Conservation (phyloP, 64 coral and sea anemone genomes). For the Montipora capricornis region DNA sequence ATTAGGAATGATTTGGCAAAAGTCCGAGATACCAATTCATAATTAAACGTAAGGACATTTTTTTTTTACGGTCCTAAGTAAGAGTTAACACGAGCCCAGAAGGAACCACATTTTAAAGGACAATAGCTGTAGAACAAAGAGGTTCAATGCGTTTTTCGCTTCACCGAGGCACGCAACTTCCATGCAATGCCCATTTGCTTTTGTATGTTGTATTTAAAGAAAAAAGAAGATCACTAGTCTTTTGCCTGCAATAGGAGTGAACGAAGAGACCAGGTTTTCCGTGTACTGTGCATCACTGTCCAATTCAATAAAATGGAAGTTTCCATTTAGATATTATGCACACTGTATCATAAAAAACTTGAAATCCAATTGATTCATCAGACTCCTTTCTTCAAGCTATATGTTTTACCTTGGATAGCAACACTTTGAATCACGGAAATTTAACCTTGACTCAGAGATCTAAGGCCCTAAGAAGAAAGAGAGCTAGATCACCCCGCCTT, state of each 20-base stretch:
- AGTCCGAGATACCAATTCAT: background rate
- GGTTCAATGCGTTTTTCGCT: background rate
- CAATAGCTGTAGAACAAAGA: background rate
- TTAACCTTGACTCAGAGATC: background rate
- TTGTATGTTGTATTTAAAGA: too few relatives aligned
- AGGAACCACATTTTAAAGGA: background rate
- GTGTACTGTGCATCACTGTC: too few relatives aligned
- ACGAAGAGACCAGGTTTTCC: too few relatives aligned
- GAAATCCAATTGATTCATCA: too few relatives aligned
- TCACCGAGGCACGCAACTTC: background rate
- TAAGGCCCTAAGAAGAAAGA: background rate
- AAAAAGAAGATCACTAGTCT: too few relatives aligned
- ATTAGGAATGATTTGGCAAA: background rate
- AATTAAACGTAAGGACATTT: background rate
- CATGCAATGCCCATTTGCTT: too few relatives aligned
- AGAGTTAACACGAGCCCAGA: background rate
- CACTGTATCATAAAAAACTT: too few relatives aligned
- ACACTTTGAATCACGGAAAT: background rate
- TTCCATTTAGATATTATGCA: too few relatives aligned
- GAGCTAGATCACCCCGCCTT: too few relatives aligned
- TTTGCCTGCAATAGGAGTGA: too few relatives aligned
- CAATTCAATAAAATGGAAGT: too few relatives aligned
- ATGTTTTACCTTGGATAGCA: background rate
- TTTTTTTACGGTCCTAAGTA: background rate
- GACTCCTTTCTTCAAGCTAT: background rate